Evolutionary conservation across 2,888 invertebrate genomes (phyloP).

Genomic region (Rhabditoides inermis): DNA sequence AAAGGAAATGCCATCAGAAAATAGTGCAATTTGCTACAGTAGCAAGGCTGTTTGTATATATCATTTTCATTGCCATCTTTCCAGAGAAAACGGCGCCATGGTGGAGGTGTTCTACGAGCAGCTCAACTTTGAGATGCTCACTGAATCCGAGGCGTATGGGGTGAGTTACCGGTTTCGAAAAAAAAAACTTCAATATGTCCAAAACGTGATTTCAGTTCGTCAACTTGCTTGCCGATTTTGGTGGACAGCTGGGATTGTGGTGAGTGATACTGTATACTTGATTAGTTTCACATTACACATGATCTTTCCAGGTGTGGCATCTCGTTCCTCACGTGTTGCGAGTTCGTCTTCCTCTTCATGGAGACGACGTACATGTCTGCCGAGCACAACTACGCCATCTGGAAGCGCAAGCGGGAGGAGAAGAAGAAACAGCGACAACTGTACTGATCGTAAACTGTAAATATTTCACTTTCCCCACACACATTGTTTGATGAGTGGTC

Average conservation of each 20-base stretch:
- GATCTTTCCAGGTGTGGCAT: conserved; percentile 39
- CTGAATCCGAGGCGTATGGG: conserved; percentile 49
- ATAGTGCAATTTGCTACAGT: neutral
- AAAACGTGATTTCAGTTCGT: conserved; percentile 34
- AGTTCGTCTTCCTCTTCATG: conserved; percentile 41
- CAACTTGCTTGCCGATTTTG: conserved; percentile 49
- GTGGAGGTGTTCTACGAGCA: conserved; percentile 52
- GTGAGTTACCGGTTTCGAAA: conserved; percentile 23
- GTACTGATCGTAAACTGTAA: neutral
- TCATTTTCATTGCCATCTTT: conserved; percentile 3
- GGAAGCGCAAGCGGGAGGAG: conserved; percentile 39
- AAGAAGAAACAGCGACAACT: conserved; percentile 19
- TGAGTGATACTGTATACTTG: neutral
- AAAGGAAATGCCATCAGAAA: neutral
- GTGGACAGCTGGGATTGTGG: conserved; percentile 48
- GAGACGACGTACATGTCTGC: conserved; percentile 44
- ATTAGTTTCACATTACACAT: no score
- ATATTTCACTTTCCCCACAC: neutral
- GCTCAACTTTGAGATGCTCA: conserved; percentile 49
- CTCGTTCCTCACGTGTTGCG: conserved; percentile 44
- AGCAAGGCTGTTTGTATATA: neutral
- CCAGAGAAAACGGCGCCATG: conserved; percentile 50
- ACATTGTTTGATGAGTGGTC: no score
- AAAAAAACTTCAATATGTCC: conserved; percentile 4
- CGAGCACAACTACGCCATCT: conserved; percentile 36